Percentiles rank a stretch among this genome's conserved stretches.
Conservation (phyloP, 2,113 vertebrate genomes). For the Perca fluviatilis region DNA sequence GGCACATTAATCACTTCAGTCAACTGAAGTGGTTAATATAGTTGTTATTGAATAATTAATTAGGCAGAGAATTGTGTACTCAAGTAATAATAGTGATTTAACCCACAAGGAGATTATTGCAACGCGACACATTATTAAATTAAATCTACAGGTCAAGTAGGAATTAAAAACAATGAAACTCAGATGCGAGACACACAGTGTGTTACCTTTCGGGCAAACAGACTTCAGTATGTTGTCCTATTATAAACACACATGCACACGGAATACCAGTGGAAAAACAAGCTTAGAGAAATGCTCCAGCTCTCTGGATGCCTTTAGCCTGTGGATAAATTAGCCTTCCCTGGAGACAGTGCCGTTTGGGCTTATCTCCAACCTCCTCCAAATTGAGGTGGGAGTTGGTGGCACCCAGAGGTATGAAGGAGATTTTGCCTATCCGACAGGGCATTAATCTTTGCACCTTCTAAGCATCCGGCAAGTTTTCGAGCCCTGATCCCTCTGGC, state of each 20-base stretch:
- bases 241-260: conserved; percentile 8
- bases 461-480: conserved; percentile 41
- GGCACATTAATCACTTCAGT: conserved; percentile 14
- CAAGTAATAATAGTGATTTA: neutral
- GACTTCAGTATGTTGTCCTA: neutral
- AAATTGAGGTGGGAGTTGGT: conserved; percentile 85
- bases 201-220: neutral
- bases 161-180: conserved; percentile 1
- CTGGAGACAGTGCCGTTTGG: conserved; percentile 53
- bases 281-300: conserved; percentile 19
- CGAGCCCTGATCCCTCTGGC: conserved; percentile 36
- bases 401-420: conserved; percentile 73
- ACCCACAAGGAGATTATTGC: neutral
- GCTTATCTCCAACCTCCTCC: conserved; percentile 69
- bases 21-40: neutral
- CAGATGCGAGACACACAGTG: neutral
- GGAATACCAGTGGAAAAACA: conserved; percentile 21
- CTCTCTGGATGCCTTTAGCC: conserved; percentile 54
- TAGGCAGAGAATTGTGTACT: neutral
- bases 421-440: conserved; percentile 71
- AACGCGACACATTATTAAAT: neutral
- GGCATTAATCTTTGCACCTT: conserved; percentile 76
- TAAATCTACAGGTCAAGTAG: neutral
- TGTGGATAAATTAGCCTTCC: conserved; percentile 73
- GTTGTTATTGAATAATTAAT: neutral